Evolutionary conservation across 2,888 invertebrate species (phyloP).

Genomic region (Nomada ruficornis): DNA sequence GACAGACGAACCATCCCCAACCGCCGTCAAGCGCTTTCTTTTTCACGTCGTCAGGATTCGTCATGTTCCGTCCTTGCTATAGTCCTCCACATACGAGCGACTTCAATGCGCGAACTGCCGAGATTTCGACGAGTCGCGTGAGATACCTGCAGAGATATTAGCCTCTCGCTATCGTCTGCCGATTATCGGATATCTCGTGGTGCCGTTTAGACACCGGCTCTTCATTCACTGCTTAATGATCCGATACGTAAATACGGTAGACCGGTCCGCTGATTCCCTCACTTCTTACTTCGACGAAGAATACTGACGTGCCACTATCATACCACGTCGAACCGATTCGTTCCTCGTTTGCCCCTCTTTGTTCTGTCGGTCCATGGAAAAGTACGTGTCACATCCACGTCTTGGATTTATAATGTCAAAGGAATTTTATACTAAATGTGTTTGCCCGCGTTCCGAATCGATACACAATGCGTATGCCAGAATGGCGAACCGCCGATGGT

Average conservation of each 20-base stretch:
- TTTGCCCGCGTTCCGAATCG: background rate
- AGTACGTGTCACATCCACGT: constrained; percentile 19
- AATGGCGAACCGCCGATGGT: too few relatives aligned
- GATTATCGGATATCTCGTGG: constrained; percentile 41
- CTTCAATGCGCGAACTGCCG: background rate
- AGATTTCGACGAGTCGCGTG: background rate
- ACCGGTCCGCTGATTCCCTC: constrained; percentile 41
- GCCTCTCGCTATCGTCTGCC: constrained; percentile 5
- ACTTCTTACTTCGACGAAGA: constrained; percentile 31
- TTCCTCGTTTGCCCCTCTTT: constrained; percentile 28
- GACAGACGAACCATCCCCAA: constrained; percentile 94
- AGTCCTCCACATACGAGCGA: constrained; percentile 18
- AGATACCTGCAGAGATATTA: constrained; percentile 12
- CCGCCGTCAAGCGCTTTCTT: constrained; percentile 91
- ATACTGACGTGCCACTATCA: constrained; percentile 16
- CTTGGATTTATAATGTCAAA: background rate
- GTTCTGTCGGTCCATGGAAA: constrained; percentile 42
- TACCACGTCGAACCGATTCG: constrained; percentile 25
- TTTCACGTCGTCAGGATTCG: constrained; percentile 37
- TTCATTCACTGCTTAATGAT: constrained; percentile 48
- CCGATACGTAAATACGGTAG: constrained; percentile 27
- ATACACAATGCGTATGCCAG: too few relatives aligned
- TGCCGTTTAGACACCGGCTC: constrained; percentile 35
- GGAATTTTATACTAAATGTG: background rate
- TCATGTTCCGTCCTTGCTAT: constrained; percentile 8